Conservation (phyloP, 2,888 invertebrate species). For the Diaprepes abbreviatus region DNA sequence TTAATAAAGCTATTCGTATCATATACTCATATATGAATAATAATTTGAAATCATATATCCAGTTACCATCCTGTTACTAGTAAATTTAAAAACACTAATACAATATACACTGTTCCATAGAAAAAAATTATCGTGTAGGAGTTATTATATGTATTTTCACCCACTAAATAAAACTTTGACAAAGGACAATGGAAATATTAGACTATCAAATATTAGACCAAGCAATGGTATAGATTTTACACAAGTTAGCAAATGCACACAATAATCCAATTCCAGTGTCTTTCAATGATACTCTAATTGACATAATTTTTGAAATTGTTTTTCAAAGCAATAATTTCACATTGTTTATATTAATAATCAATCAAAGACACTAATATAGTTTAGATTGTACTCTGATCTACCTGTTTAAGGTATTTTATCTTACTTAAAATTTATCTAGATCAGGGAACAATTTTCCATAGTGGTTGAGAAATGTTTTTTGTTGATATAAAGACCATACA, state of each 20-base stretch:
- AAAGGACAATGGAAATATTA: conserved; percentile 25
- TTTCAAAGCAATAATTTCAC: no score
- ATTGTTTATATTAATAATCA: neutral
- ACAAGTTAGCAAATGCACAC: conserved; percentile 41
- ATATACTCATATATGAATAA: no score
- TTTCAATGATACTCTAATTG: conserved; percentile 2
- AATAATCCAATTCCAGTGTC: conserved; percentile 5
- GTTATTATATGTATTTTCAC: no score
- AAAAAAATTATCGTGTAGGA: no score
- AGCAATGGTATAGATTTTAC: conserved; percentile 37
- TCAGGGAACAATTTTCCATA: neutral
- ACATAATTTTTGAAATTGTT: no score
- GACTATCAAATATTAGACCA: conserved; percentile 32
- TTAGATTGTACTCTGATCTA: neutral
- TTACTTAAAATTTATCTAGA: neutral
- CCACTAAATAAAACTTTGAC: conserved; percentile 12
- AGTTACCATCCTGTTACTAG: no score
- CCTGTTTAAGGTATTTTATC: neutral
- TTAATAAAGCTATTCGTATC: no score
- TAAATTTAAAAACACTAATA: no score
- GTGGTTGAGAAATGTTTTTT: no score
- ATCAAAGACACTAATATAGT: neutral
- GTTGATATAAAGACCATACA: no score
- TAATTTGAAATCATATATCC: no score
- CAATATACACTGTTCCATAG: no score